Base-by-base conservation (phyloP, 53 echinoderm and acorn worm species). In the Mesocentrotus franciscanus region DNA sequence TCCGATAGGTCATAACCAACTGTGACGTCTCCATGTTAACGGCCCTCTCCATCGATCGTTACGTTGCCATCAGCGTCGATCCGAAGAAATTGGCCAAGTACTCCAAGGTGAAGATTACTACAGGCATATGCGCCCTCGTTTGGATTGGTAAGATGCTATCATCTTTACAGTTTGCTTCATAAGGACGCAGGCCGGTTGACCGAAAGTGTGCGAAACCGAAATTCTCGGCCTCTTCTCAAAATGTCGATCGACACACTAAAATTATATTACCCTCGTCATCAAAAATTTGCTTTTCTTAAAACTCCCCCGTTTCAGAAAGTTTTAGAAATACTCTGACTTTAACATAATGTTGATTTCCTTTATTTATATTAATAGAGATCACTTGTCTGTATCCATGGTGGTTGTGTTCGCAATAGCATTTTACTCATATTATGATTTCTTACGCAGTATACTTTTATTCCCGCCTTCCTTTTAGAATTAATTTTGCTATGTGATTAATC, bases 21-120 rank as follows among this genome's bases (percentile, higher is more conserved):
- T 39, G 60, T 36, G 62, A 35, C 10, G 32, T 62, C 2, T 57
- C 61, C 12, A 94, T 94, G 94, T 61, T 81, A 30, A 94, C 94
- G 62, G 94, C 94, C 27, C 84, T 94, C 35, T 60, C 84, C 32
- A 61, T 94, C 27, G 81, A 94, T 29, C 81, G 61, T 24, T 94
- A 94, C 64, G 83, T 61, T 18, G 60, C 60, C 34, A 81, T 94
- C 57, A 61, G 60, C 24, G 84, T 81, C 33, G 94, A 81, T 20
- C 94, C 64, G 36, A 59, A 61, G 39, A 84, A 66, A 61, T 3
- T 61, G 35, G 84, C 35, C 5, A 62, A 66, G 34, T 83, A 81
- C 26, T 84, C 59, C 8, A 94, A 57, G 61, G 61, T n/a, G 8
- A 81, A 84, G 49, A 36, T 94, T 12, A 62, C 94, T 18, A 59